Evolutionary conservation across 1,140 invertebrate genomes (phyloP).

Genomic region (Cepaea nemoralis): DNA sequence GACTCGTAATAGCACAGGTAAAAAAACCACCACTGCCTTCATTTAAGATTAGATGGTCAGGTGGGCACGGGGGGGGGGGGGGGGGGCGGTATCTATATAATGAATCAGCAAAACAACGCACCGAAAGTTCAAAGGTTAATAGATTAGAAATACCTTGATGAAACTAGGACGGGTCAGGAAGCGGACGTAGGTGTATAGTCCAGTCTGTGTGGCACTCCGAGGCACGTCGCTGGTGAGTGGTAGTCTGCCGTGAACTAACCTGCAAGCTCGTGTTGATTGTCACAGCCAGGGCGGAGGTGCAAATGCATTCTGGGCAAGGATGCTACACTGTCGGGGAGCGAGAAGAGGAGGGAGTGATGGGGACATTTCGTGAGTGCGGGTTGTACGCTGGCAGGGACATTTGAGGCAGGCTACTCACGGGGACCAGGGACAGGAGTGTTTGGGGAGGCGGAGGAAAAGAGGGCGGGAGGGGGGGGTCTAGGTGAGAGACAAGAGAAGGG

Average conservation of each 20-base stretch:
- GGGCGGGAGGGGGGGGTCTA: not conserved
- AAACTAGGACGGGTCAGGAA: not conserved
- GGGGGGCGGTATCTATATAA: not conserved
- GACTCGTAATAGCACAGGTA: too few relatives aligned
- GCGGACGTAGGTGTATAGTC: not conserved
- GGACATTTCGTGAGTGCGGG: conserved; percentile 21
- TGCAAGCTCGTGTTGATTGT: not conserved
- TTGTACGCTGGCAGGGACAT: not conserved
- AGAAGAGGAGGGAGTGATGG: not conserved
- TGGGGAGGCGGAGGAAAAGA: not conserved
- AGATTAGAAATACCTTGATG: not conserved
- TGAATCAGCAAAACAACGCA: not conserved
- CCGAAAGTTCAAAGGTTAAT: not conserved
- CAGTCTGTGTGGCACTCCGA: not conserved
- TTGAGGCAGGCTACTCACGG: not conserved
- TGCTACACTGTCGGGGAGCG: not conserved
- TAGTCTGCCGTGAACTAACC: not conserved
- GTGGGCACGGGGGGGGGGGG: too few relatives aligned
- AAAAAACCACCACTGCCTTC: too few relatives aligned
- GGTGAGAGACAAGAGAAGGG: not conserved
- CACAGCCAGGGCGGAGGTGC: not conserved
- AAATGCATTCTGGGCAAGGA: not conserved
- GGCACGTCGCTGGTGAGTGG: not conserved
- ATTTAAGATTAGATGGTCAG: too few relatives aligned
- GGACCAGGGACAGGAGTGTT: not conserved